Base-by-base conservation (phyloP, 2,797 vertebrate genomes). In the Miichthys miiuy region DNA sequence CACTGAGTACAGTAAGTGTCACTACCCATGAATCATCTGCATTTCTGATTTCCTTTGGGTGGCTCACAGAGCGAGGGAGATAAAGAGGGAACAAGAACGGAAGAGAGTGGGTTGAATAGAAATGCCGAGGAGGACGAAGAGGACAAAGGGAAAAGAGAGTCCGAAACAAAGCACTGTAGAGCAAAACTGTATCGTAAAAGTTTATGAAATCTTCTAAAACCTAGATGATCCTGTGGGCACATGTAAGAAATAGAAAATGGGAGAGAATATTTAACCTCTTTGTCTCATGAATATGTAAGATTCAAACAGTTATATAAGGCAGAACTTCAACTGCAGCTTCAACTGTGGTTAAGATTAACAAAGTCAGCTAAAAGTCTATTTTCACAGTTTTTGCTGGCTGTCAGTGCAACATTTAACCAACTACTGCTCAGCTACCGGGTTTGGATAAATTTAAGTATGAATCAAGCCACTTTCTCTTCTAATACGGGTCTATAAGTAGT, bases 41-140 rank as follows among this genome's bases (percentile, higher is more conserved):
- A 71, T 81, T 55, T 88, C 62, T 84, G 81, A 86, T 81, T 80
- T 82, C 84, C 75, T 80, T 46, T 47, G 82, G 74, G 77, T 55
- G 73, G 61, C 48, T 72, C 38, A 41, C 46, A 47, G 57, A 82
- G 5, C 16, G 7, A 56, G 57, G 18, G 42, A 30, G 77, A 65
- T 60, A n/a, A 34, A 70, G 44, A 70, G 44, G 6, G 51, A 64
- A 65, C 50, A 54, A 61, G 73, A 67, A 48, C 52, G 38, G 51
- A 54, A n/a, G 18, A 41, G 44, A 68, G 51, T 6, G 34, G 16
- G 20, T 20, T 68, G 63, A 81, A 63, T n/a, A n/a, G 17, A 65
- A 75, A 84, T 8, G 34, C 6, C 0, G 5, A 48, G 5, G 38
- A 18, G 62, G 78, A 20, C 8, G 2, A 58, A 56, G 27, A 23